Conservation (phyloP, 2,797 vertebrate species). For the Pseudochromis fuscus region DNA sequence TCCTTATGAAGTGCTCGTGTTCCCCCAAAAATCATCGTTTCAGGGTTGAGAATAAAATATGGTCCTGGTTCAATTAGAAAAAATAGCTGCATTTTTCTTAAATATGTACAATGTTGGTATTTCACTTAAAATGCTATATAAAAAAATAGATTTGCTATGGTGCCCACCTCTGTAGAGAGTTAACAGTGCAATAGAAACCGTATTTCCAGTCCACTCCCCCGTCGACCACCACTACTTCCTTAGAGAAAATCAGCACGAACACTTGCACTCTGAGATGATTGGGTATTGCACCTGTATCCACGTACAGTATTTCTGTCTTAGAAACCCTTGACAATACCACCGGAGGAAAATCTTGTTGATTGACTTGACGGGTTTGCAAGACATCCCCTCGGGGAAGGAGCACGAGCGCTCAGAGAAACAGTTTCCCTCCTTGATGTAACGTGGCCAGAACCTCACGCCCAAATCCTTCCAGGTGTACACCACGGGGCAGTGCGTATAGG, state of each 20-base stretch:
- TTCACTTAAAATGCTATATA: slow-evolving; percentile 95
- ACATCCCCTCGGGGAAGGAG: slow-evolving; percentile 95
- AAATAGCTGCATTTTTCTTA: slow-evolving; percentile 90
- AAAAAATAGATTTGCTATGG: slow-evolving; percentile 97
- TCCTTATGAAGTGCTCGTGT: slow-evolving; percentile 82
- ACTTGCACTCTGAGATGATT: slow-evolving; percentile 96
- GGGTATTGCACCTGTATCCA: slow-evolving; percentile 97
- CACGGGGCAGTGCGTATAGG: slow-evolving; percentile 92
- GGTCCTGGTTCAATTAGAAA: slow-evolving; percentile 93
- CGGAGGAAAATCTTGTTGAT: slow-evolving; percentile 94
- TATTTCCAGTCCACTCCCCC: slow-evolving; percentile 79
- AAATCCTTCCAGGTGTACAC: slow-evolving; percentile 94
- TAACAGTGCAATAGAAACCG: slow-evolving; percentile 90
- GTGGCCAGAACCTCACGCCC: slow-evolving; percentile 94
- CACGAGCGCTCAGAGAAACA: slow-evolving; percentile 93
- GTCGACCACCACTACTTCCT: slow-evolving; percentile 56
- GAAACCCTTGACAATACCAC: slow-evolving; percentile 96
- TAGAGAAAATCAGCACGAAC: slow-evolving; percentile 88
- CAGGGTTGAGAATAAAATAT: slow-evolving; percentile 87
- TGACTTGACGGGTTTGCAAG: slow-evolving; percentile 92
- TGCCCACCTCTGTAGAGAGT: slow-evolving; percentile 87
- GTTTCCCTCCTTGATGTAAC: slow-evolving; percentile 94
- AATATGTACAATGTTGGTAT: slow-evolving; percentile 89
- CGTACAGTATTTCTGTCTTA: slow-evolving; percentile 93
- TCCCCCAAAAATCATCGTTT: slow-evolving; percentile 74